A percentile compares a stretch with the other conserved stretches of the same genome.
These are phyloP conservation scores for Indicator maculatus DNA, from an alignment of 2,113 vertebrate genomes.

Conservation along the genomic window DNA sequence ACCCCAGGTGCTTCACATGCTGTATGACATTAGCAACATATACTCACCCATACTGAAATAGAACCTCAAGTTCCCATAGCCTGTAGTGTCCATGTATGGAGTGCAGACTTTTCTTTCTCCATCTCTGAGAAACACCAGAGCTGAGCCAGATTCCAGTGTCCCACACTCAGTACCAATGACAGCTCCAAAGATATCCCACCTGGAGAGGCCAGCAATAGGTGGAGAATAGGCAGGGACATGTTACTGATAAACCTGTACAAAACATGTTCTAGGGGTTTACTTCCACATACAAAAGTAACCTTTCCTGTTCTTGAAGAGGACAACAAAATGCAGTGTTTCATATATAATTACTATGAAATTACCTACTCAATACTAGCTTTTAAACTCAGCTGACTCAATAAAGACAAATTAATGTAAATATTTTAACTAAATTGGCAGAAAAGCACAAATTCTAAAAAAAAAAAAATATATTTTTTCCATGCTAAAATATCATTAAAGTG, in stretches of 20 bases:
- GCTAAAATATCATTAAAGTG: too few relatives aligned
- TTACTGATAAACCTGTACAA: neutral
- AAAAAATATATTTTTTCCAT: neutral
- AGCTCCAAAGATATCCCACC: slow-evolving; percentile 92
- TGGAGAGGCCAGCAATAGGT: neutral
- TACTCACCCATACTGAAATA: slow-evolving; percentile 93
- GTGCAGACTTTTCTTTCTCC: slow-evolving; percentile 92
- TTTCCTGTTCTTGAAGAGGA: neutral
- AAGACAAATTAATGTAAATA: neutral
- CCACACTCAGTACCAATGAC: slow-evolving; percentile 89
- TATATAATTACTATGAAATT: neutral
- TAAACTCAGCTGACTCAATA: neutral
- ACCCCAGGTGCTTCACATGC: neutral
- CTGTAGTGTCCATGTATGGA: slow-evolving; percentile 91
- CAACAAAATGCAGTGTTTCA: neutral
- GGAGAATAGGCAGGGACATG: neutral
- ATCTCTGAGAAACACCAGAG: slow-evolving; percentile 88
- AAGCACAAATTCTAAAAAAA: neutral
- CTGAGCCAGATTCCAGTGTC: slow-evolving; percentile 89
- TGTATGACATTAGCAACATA: neutral
- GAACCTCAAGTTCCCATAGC: slow-evolving; percentile 94
- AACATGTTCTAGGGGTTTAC: neutral
- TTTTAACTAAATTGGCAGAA: neutral
- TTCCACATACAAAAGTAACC: neutral
- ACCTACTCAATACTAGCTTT: neutral